Percentiles rank a stretch among this genome's conserved stretches.
Conservation (phyloP, 1,140 invertebrate genomes). For the Cephus cinctus region DNA sequence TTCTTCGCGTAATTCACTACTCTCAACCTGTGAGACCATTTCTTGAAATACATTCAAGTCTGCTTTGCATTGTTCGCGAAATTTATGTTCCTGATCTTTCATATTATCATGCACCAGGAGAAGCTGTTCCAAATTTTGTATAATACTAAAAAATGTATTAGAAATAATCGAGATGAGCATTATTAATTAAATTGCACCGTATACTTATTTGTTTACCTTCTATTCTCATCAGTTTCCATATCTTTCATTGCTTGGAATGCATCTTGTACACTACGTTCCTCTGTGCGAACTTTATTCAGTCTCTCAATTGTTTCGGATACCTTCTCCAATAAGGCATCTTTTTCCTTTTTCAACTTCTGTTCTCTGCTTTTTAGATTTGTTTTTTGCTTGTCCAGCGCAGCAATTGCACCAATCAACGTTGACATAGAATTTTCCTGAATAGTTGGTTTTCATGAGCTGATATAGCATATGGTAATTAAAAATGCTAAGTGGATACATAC, state of each 20-base stretch:
- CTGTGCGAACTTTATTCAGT: slow-evolving; percentile 29
- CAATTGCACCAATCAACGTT: slow-evolving; percentile 1
- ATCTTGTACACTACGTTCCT: slow-evolving; percentile 31
- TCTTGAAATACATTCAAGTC: slow-evolving; percentile 63
- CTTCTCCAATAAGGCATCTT: slow-evolving; percentile 40
- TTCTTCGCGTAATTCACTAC: slow-evolving; percentile 34
- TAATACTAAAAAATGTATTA: slow-evolving; percentile 55
- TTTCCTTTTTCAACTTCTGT: slow-evolving; percentile 49
- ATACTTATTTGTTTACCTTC: slow-evolving; percentile 44
- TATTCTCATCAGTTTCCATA: slow-evolving; percentile 54
- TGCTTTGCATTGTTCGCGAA: slow-evolving; percentile 72
- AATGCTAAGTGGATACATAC: no score
- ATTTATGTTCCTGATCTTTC: slow-evolving; percentile 72
- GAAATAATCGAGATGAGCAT: no score
- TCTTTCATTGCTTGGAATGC: slow-evolving; percentile 51
- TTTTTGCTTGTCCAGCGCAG: slow-evolving; percentile 59
- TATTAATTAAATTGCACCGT: no score
- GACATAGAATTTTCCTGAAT: slow-evolving; percentile 32
- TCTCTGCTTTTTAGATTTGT: slow-evolving; percentile 51
- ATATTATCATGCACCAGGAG: slow-evolving; percentile 72
- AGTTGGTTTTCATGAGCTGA: slow-evolving; percentile 18
- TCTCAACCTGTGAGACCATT: slow-evolving; percentile 57
- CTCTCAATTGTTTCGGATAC: slow-evolving; percentile 29
- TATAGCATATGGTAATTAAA: no score
- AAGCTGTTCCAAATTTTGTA: slow-evolving; percentile 66